Evolutionary conservation across 2,113 vertebrate genomes (phyloP), one percentile per base, ranked within the genome.

Genomic region (Oceanites oceanicus): DNA sequence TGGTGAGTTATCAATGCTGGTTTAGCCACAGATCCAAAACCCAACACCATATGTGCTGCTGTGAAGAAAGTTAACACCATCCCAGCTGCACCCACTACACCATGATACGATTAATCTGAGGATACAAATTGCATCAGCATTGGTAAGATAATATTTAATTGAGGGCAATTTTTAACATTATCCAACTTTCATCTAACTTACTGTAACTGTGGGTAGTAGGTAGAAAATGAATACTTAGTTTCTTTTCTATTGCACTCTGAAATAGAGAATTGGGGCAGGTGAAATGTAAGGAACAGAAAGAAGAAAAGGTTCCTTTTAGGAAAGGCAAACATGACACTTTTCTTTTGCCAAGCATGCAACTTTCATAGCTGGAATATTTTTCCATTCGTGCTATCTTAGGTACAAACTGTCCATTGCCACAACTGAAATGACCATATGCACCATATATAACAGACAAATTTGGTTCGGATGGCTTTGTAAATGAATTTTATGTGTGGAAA

Each of bases 1-100:
- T 15, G 36, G 7, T 38, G 52, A 18, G 11, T 65, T 62, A 20
- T 7, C 19, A n/a, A 1, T 0, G 1, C 12, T 70, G 10, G 11
- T 66, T 74, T 44, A 68, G 52, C 9, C 13, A 23, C 8, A 20
- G 16, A 38, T 42, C 25, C 4, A 50, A 71, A 86, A 4, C 32
- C 9, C 18, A n/a, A 29, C 13, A 52, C 26, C 15, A 1, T 42
- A 19, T 25, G n/a, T 15, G 47, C 52, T 93, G 50, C 34, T 49
- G 19, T 53, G 55, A 78, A 83, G 63, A 10, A 29, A 36, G 11
- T n/a, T 38, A 49, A 40, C 6, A 70, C 38, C 11, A 27, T 36
- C 32, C 55, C 47, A 47, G 34, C 47, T 90, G 40, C 21, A 49
- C 13, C 20, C 40, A 25, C 26, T 81, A 13, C 25, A 38, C 4